Base-by-base conservation (phyloP, 2,888 invertebrate genomes). In the Rhamphomyia laevipes region DNA sequence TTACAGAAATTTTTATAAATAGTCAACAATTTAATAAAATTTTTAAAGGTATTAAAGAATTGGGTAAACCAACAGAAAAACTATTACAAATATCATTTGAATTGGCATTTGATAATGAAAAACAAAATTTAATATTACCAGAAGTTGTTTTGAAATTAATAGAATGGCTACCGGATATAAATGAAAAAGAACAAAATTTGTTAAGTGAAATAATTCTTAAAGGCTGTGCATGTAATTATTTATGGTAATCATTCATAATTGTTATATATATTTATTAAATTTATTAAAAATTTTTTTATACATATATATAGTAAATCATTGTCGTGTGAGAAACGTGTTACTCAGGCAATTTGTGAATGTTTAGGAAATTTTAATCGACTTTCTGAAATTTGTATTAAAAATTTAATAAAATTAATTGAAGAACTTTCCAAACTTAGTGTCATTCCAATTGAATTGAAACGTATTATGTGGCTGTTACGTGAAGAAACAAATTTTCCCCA, bases 351-450 rank as follows among this genome's bases (percentile, higher is more conserved):
- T 6, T 70, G 77, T 50, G 62, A 63, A 23, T 68, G 73, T 21
- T 61, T 78, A 21, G 60, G 64, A 37, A 62, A 68, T 46, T 68
- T 69, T 53, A 64, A 64, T 17, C 65, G 66, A 44, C 62, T 77
- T 6, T 62, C 70, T 40, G 63, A 66, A 35, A 63, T 63, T 45
- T 73, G 76, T 49, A 63, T 68, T 55, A 72, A 72, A 52, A 73
- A 75, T 59, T 62, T 79, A 43, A 72, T 80, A 37, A 73, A 72
- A 57, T 59, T 78, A 27, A 64, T 79, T 42, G 77, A 78, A 62
- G 70, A 70, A 49, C 64, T 80, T 10, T 77, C 77, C 13, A 74
- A 74, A 49, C 67, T 76, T 51, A 78, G 77, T 50, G 74, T 80
- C 51, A 72, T 72, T 27, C 72, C 77, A 2, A 65, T 66, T 42